These are phyloP conservation scores for Eclectus roratus DNA, from an alignment of 2,113 vertebrate genomes.

Conservation along the genomic window DNA sequence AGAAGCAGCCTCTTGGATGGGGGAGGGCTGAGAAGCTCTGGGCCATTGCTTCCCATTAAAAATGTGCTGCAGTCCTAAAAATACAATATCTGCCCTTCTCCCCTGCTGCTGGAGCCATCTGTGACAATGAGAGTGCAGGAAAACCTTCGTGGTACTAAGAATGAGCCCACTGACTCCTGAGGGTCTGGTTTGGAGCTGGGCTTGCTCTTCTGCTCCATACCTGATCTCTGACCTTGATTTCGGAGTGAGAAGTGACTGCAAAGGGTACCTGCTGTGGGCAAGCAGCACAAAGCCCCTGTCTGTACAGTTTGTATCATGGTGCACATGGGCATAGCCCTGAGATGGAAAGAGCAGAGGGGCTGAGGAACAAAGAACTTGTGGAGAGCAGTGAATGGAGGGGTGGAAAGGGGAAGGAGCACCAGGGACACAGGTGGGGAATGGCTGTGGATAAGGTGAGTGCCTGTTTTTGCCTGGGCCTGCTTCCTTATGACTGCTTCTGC, in stretches of 20 bases:
- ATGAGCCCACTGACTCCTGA: neutral
- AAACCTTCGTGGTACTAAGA: neutral
- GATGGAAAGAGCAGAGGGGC: neutral
- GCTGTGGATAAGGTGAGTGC: neutral
- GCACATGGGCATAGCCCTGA: neutral
- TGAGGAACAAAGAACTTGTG: conserved; percentile 25
- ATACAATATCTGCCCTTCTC: conserved; percentile 25
- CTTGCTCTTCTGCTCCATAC: neutral
- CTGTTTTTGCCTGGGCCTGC: neutral
- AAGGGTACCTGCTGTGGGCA: neutral
- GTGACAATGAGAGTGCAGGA: neutral
- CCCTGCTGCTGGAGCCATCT: neutral
- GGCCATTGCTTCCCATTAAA: conserved; percentile 49
- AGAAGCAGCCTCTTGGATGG: conserved; percentile 12
- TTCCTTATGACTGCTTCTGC: neutral
- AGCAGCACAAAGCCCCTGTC: neutral
- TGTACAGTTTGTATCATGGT: neutral
- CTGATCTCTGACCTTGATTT: neutral
- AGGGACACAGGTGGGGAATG: neutral
- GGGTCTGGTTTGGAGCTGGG: neutral
- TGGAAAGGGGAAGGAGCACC: neutral
- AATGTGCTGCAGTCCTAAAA: conserved; percentile 54
- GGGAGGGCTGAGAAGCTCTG: conserved; percentile 26
- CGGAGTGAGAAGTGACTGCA: neutral
- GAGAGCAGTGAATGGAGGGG: neutral